Evolutionary conservation across 2,888 invertebrate species (phyloP), one percentile per base, ranked within the genome.

Genomic region (Druceiella hillmani): DNA sequence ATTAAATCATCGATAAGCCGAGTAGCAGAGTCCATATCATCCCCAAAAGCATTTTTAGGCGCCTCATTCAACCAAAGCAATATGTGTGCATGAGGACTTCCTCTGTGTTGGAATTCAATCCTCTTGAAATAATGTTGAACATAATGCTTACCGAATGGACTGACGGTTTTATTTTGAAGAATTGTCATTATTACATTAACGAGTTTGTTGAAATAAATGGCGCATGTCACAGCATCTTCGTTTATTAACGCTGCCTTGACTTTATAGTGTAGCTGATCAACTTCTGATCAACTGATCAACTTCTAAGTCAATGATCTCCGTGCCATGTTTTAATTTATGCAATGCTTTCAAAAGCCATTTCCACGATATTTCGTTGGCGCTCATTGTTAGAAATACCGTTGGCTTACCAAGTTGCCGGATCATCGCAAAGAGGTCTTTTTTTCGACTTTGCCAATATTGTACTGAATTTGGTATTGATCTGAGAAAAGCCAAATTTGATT

Each of bases 141-240:
- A 11, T 33, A 4, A 44, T 52, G 53, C 34, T 50, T 46, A 28
- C 45, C 43, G 28, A 55, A 54, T 9, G 55, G 54, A 33, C 48
- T 47, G 7, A 7, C 7, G 17, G 33, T 45, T 41, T 41, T 45
- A 5, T 48, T 50, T 36, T 48, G 34, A 9, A 53, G 35, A 17
- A 48, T 36, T 5, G 6, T 34, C 12, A 52, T 36, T 2, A 54
- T 12, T 3, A 14, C 24, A 40, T 50, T 42, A 0, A 55, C 48
- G 20, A 55, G 36, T 39, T 54, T 55, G 38, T 56, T 46, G 22
- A 52, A 55, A 28, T 54, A 48, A n/a, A 52, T 45, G 3, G 38
- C 38, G 37, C 53, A 54, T 5, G 48, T 49, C 2, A 52, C 50
- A 2, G 44, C 40, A 42, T 50, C 49, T 36, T 26, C 26, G 12